Base-by-base conservation (phyloP, 2,888 invertebrate species). In the Serrognathus titanus region DNA sequence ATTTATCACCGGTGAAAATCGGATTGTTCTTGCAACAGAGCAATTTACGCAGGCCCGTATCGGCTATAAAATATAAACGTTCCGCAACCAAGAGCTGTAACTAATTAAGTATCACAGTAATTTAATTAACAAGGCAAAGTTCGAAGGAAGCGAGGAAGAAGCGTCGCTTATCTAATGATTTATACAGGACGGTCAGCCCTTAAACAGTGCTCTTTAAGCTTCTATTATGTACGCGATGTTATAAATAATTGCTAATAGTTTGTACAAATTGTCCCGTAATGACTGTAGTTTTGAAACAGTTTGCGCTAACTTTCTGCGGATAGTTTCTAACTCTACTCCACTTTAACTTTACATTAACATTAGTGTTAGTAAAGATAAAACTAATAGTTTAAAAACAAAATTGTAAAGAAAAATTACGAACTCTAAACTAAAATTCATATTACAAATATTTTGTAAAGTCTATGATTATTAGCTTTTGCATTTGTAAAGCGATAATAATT, bases 111-210 rank as follows among this genome's bases (percentile, higher is more conserved):
- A 69, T 67, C 66, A 66, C 65, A 63, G 67, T 67, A 71, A 74
- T 73, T 72, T 70, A 72, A 74, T 74, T 72, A 72, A 69, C 70
- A 66, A 61, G 65, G 65, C 60, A 66, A 70, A 70, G 66, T 71
- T 71, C 61, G 66, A 60, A 64, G 63, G 63, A 64, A 65, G 66
- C 16, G 46, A 31, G 48, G 43, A 43, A n/a, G 41, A 20, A 64
- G 65, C 48, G 51, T 55, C 66, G 67, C 66, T 70, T 71, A 71
- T 70, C 70, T 66, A 67, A 71, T 71, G 70, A 71, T 71, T 71
- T 70, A 71, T 69, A 65, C 60, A 60, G 63, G 61, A 68, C 67
- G 70, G 69, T 67, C 71, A 70, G 63, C 67, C 66, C 65, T 70
- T 71, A 69, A 71, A 69, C 65, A 66, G 66, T 62, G 63, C 68